These are phyloP conservation scores for Montipora capitata DNA, from an alignment of 92 coral and sea anemone species.

Conservation along the genomic window DNA sequence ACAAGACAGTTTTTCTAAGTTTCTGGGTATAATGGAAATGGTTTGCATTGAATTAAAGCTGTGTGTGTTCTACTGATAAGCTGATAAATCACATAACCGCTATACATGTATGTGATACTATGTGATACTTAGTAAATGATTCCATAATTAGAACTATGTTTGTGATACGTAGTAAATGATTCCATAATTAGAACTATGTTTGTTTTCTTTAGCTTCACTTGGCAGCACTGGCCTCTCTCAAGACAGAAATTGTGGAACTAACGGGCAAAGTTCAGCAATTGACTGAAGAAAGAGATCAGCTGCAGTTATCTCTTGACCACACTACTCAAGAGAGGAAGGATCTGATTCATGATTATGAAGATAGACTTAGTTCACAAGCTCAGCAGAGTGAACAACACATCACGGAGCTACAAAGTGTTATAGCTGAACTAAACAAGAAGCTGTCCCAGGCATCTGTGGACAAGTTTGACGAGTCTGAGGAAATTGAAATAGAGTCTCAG, in stretches of 20 bases:
- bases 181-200: not conserved
- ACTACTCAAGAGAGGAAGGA: constrained; percentile 85
- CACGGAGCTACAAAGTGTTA: constrained; percentile 97
- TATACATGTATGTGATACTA: not conserved
- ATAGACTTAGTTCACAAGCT: constrained; percentile 83
- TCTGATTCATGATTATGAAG: constrained; percentile 91
- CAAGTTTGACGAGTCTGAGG: constrained; percentile 95
- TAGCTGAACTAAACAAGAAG: constrained; percentile 95
- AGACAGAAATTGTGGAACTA: constrained; percentile 94
- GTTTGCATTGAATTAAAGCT: too few relatives aligned
- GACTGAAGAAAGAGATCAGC: constrained; percentile 89
- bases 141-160: not conserved
- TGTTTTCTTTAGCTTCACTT: constrained; percentile 83
- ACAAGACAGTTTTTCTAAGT: too few relatives aligned
- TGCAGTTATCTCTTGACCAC: constrained; percentile 72
- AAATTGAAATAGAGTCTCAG: constrained; percentile 90
- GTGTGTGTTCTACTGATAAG: too few relatives aligned
- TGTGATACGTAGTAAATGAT: too few relatives aligned
- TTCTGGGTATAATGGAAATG: too few relatives aligned
- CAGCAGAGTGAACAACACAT: constrained; percentile 95
- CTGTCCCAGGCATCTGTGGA: constrained; percentile 82
- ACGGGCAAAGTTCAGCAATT: constrained; percentile 88
- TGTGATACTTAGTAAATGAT: too few relatives aligned
- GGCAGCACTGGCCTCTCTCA: constrained; percentile 95
- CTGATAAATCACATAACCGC: too few relatives aligned